These are phyloP conservation scores for Gallinago undulata DNA, from an alignment of 2,113 vertebrate species.

Conservation along the genomic window DNA sequence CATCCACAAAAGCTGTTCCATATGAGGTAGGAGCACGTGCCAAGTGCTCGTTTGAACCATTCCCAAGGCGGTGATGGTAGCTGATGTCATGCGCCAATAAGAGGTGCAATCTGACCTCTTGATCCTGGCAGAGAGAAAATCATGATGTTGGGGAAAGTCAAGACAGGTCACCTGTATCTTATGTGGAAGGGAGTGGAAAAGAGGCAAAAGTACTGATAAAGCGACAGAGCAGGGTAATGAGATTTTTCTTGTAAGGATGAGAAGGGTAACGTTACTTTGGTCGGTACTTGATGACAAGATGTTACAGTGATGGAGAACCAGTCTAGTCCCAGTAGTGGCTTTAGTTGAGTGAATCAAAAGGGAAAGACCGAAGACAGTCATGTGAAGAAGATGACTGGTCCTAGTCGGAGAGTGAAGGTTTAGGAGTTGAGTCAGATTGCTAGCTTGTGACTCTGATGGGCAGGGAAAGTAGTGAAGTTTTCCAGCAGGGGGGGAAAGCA, in stretches of 20 bases:
- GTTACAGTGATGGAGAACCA: neutral
- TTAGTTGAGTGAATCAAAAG: neutral
- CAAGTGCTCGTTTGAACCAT: neutral
- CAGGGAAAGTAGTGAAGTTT: neutral
- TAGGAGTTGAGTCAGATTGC: neutral
- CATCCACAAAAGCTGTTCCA: neutral
- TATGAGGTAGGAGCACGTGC: neutral
- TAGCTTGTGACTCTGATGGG: neutral
- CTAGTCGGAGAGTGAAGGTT: neutral
- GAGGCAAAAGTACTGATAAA: neutral
- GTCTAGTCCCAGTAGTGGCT: neutral
- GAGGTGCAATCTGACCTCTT: neutral
- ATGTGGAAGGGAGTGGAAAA: neutral
- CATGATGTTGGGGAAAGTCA: neutral
- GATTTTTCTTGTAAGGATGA: neutral
- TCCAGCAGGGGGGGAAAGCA: neutral
- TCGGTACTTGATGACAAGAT: neutral
- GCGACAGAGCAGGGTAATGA: neutral
- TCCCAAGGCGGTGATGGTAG: neutral
- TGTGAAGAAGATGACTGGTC: neutral
- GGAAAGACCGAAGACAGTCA: neutral
- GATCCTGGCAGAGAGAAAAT: neutral
- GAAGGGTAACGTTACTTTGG: neutral
- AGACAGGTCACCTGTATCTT: neutral
- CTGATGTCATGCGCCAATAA: neutral